Percentiles rank a stretch among this genome's conserved stretches.
Evolutionary conservation across 1,140 invertebrate species (phyloP).

Genomic region (Pollicipes pollicipes): DNA sequence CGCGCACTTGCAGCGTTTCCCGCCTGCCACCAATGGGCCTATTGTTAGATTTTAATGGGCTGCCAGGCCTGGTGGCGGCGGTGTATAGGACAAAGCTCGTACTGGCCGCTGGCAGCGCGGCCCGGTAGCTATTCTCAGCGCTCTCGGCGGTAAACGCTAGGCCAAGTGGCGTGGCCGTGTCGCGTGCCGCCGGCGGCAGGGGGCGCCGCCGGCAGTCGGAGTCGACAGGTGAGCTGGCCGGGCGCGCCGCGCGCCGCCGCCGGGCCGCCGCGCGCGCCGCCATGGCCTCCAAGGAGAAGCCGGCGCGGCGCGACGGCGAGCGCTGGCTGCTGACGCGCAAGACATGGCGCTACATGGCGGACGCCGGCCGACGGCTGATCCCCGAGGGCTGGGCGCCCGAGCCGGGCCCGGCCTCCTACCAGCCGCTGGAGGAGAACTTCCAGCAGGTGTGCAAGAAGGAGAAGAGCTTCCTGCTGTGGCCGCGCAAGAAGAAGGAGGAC

Average conservation of each 20-base stretch:
- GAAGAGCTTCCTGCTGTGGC: constrained; percentile 56
- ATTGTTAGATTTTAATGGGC: background rate
- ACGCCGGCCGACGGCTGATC: constrained; percentile 62
- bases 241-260: no score
- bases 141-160: background rate
- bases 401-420: constrained; percentile 47
- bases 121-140: background rate
- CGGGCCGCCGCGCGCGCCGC: no score
- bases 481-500: constrained; percentile 32
- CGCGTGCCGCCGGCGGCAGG: background rate
- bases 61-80: background rate
- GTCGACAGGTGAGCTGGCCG: no score
- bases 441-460: constrained; percentile 59
- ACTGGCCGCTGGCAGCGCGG: background rate
- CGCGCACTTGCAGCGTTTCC: no score
- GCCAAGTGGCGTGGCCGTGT: background rate
- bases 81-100: background rate
- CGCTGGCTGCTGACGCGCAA: constrained; percentile 69
- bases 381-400: constrained; percentile 42
- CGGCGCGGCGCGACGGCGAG: constrained; percentile 30
- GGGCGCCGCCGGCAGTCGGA: background rate
- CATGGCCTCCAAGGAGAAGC: background rate
- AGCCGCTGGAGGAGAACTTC: constrained; percentile 61
- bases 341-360: constrained; percentile 77
- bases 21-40: no score